Percentiles rank a stretch among this genome's conserved stretches.
Evolutionary conservation across 2,888 invertebrate genomes (phyloP).

Genomic region (Epinotia bilunana): DNA sequence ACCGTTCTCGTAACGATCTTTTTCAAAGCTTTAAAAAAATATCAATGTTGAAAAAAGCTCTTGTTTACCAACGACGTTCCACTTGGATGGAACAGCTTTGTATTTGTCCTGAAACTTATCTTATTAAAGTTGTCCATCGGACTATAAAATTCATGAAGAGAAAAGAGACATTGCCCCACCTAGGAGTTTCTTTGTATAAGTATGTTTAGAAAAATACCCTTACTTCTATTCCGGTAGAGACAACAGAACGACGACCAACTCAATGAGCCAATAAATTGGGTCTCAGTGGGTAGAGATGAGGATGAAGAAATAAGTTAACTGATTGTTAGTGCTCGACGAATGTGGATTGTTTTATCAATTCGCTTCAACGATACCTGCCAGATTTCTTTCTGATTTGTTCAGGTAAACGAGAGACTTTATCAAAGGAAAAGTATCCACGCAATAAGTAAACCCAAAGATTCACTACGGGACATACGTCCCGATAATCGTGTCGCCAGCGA

Average conservation of each 20-base stretch:
- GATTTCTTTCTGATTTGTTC: not conserved
- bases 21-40: constrained; percentile 18
- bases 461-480: not conserved
- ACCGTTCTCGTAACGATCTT: constrained; percentile 2
- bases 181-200: not conserved
- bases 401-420: not conserved
- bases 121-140: constrained; percentile 21
- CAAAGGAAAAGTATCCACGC: not conserved
- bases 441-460: not conserved
- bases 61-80: constrained; percentile 19
- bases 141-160: constrained; percentile 6
- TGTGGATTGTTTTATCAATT: no score
- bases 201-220: not conserved
- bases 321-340: no score
- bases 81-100: not conserved
- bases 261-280: no score
- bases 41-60: constrained; percentile 17
- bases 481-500: not conserved
- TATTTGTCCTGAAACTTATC: constrained; percentile 20
- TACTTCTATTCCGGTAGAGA: no score
- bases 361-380: not conserved
- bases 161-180: not conserved
- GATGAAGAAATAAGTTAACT: no score
- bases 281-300: no score
- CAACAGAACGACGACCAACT: no score